Evolutionary conservation across 2,888 invertebrate genomes (phyloP).

Genomic region (Polia nebulosa): DNA sequence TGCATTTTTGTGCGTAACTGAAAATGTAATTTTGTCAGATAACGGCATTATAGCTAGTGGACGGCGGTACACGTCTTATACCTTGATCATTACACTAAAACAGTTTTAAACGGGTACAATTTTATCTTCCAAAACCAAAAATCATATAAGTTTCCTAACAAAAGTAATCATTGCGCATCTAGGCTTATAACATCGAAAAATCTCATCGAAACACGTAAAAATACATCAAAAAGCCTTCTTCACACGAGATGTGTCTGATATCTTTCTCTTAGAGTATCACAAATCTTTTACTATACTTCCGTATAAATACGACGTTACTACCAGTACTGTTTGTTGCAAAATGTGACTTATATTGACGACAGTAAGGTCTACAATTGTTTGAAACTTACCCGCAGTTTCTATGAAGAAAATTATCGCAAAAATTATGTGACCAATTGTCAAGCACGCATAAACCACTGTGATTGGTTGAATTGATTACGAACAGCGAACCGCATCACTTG

Average conservation of each 20-base stretch:
- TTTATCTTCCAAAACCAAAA: too few relatives aligned
- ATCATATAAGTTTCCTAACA: constrained; percentile 12
- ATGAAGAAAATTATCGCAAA: not conserved
- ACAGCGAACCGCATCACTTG: not conserved
- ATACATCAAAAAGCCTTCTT: constrained; percentile 76
- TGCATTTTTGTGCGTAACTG: too few relatives aligned
- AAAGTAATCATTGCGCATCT: constrained; percentile 9
- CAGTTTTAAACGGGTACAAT: too few relatives aligned
- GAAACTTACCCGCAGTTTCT: not conserved
- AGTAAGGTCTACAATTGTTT: constrained; percentile 5
- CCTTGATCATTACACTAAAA: too few relatives aligned
- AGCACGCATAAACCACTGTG: not conserved
- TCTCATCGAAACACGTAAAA: constrained; percentile 76
- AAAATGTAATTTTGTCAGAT: too few relatives aligned
- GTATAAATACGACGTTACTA: constrained; percentile 32
- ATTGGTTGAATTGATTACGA: not conserved
- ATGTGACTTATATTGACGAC: fast-evolving
- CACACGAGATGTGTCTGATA: constrained; percentile 60
- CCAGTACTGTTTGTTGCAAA: constrained; percentile 44
- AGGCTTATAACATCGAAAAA: constrained; percentile 76
- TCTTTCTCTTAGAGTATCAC: constrained; percentile 58
- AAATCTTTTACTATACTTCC: constrained; percentile 35
- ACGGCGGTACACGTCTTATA: too few relatives aligned
- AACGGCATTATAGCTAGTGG: too few relatives aligned
- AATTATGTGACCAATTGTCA: not conserved